Percentiles rank a stretch among this genome's conserved stretches.
phyloP scores from a whole-genome alignment of 1,140 invertebrate species.

The Lamellibrachia luymesi region DNA sequence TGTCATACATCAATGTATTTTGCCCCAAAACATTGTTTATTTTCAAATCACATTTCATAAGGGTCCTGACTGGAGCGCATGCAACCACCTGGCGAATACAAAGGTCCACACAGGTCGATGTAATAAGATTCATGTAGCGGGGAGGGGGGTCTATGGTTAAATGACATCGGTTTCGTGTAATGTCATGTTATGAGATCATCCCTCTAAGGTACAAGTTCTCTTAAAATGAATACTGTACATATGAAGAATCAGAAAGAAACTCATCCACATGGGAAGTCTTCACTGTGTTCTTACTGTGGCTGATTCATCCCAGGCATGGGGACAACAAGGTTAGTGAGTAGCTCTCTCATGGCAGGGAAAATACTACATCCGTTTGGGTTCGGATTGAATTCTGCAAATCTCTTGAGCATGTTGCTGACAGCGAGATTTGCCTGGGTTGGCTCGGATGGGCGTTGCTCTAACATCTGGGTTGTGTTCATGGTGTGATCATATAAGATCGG shows the following conservation, averaged over 20 bases:
- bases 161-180: not conserved
- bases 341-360: constrained; percentile 82
- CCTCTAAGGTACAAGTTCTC: not conserved
- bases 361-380: constrained; percentile 76
- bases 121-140: no score
- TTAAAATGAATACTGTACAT: not conserved
- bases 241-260: not conserved
- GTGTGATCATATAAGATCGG: constrained; percentile 85
- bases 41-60: no score
- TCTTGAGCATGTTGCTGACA: constrained; percentile 68
- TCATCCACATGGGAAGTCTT: not conserved
- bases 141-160: no score
- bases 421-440: constrained; percentile 52
- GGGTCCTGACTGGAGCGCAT: no score
- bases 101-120: no score
- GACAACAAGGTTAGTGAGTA: constrained; percentile 73
- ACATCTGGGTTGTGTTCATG: constrained; percentile 80
- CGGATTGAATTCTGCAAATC: constrained; percentile 70
- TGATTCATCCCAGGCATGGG: constrained; percentile 21
- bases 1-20: not conserved
- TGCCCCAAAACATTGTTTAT: no score
- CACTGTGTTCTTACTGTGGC: not conserved
- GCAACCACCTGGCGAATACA: no score
- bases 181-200: not conserved
- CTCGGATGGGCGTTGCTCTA: constrained; percentile 63